Evolutionary conservation across 2,888 invertebrate species (phyloP).

Genomic region (Lumbricus terrestris): DNA sequence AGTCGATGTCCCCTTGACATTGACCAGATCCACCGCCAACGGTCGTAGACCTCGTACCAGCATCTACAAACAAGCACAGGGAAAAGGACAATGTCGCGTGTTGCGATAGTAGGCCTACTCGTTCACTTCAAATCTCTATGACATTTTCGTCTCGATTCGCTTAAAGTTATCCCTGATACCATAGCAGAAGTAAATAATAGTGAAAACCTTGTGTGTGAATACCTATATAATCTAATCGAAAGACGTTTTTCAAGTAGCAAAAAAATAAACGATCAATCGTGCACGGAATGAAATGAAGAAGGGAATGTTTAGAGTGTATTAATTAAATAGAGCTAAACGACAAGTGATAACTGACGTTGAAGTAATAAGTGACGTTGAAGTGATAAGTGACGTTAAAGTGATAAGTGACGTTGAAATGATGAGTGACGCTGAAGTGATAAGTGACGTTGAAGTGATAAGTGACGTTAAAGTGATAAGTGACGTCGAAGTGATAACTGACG

Average conservation of each 20-base stretch:
- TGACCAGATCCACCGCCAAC: neutral
- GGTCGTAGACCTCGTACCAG: neutral
- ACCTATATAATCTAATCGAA: neutral
- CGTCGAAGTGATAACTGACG: neutral
- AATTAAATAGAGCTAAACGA: neutral
- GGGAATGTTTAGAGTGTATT: neutral
- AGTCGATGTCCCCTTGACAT: neutral
- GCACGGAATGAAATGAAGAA: neutral
- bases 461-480: neutral
- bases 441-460: neutral
- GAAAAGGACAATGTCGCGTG: neutral
- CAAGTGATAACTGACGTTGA: neutral
- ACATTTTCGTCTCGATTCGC: neutral
- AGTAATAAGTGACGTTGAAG: no score
- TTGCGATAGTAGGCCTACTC: no score
- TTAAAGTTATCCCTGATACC: neutral
- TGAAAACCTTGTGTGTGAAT: neutral
- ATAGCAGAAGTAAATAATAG: neutral
- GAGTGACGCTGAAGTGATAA: no score
- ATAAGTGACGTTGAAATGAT: neutral
- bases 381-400: neutral
- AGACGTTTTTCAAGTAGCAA: neutral
- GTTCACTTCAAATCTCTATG: neutral
- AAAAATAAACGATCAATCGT: neutral
- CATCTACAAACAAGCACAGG: neutral